Evolutionary conservation across 2,113 vertebrate genomes (phyloP).

Genomic region (Thalassarche chlororhynchos): DNA sequence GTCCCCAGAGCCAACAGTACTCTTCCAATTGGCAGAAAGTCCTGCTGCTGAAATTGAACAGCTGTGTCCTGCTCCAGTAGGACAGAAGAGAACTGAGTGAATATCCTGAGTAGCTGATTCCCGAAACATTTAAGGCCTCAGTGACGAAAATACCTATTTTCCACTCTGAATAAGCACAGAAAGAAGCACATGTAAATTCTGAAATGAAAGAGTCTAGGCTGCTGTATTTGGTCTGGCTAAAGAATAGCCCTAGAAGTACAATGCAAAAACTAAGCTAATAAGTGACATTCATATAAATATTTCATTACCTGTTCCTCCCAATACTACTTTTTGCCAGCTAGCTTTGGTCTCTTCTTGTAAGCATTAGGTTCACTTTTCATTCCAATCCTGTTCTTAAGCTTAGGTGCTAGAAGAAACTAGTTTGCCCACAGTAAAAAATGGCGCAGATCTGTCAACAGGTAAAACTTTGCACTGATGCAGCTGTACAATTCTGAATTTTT

Average conservation of each 20-base stretch:
- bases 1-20: background rate
- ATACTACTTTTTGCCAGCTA: background rate
- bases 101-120: background rate
- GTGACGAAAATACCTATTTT: background rate
- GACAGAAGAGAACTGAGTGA: background rate
- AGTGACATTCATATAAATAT: background rate
- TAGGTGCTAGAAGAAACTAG: background rate
- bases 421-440: background rate
- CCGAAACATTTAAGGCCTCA: background rate
- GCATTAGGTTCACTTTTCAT: background rate
- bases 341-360: background rate
- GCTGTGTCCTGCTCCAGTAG: background rate
- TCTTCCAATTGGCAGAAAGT: background rate
- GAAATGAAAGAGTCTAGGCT: background rate
- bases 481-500: background rate
- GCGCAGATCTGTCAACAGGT: background rate
- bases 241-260: background rate
- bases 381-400: background rate
- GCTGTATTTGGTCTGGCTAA: background rate
- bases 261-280: background rate
- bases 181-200: background rate
- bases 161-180: background rate
- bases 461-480: background rate
- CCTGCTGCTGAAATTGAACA: background rate
- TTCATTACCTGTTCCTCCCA: background rate